Percentiles rank a stretch among this genome's conserved stretches.
phyloP scores from a whole-genome alignment of 2,888 invertebrate species.

The Agrotis exclamationis region DNA sequence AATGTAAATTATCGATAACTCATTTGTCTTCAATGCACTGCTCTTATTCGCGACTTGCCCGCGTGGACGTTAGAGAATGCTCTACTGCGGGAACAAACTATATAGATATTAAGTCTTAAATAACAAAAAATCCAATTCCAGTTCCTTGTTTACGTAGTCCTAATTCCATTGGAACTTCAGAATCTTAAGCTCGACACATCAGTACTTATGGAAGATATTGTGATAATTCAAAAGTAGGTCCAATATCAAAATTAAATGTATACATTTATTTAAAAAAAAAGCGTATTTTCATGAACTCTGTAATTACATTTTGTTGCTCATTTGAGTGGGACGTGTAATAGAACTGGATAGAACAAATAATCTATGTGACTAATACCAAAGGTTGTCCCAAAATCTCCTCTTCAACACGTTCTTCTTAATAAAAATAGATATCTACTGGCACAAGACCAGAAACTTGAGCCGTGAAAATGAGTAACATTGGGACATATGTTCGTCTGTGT shows the following conservation, averaged over 20 bases:
- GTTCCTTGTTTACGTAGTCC: too few species aligned
- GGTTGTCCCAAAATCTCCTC: not conserved
- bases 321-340: not conserved
- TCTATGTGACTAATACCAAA: slow-evolving; percentile 5
- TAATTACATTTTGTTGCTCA: too few species aligned
- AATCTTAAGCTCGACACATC: too few species aligned
- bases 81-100: not conserved
- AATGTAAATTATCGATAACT: not conserved
- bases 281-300: not conserved
- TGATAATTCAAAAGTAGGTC: not conserved
- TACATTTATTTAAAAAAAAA: too few species aligned
- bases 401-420: slow-evolving; percentile 29
- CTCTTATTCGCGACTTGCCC: not conserved
- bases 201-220: not conserved
- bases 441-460: slow-evolving; percentile 22
- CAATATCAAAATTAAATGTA: not conserved
- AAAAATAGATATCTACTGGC: slow-evolving; percentile 43
- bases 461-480: slow-evolving; percentile 7
- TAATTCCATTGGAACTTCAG: too few species aligned
- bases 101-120: not conserved
- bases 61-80: too few species aligned
- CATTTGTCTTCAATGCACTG: not conserved
- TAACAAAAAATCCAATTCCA: too few species aligned
- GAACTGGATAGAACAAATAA: not conserved
- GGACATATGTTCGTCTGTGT: too few species aligned